Percentiles rank a stretch among this genome's conserved stretches.
Evolutionary conservation across 1,140 invertebrate genomes (phyloP).

Genomic region (Bombus vancouverensis): DNA sequence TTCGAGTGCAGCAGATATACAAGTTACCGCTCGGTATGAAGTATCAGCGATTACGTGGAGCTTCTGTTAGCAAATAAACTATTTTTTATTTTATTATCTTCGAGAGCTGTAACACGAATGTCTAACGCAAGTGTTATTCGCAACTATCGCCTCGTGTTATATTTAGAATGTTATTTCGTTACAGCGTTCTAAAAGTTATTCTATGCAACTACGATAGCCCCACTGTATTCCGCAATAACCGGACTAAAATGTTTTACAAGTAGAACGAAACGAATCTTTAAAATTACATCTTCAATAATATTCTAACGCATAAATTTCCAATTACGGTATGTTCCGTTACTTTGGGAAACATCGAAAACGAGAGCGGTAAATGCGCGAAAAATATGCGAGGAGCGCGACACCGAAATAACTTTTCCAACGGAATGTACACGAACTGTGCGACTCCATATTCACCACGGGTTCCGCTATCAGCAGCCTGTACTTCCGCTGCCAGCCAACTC

Average conservation of each 20-base stretch:
- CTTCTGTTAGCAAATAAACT: background rate
- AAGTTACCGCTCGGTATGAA: background rate
- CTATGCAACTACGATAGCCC: too few species aligned
- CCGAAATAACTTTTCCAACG: constrained; percentile 49
- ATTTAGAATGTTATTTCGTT: background rate
- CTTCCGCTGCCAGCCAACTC: constrained; percentile 64
- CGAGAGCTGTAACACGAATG: too few species aligned
- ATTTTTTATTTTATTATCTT: background rate
- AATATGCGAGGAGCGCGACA: background rate
- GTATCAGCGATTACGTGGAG: background rate
- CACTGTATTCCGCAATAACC: background rate
- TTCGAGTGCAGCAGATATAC: background rate
- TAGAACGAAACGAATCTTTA: background rate
- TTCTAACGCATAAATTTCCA: background rate
- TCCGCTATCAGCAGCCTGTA: constrained; percentile 70
- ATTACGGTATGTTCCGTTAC: background rate
- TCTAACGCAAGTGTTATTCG: too few species aligned
- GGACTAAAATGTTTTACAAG: background rate
- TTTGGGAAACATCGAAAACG: background rate
- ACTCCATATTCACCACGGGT: constrained; percentile 66
- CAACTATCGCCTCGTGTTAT: background rate
- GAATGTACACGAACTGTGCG: constrained; percentile 57
- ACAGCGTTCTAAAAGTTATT: background rate
- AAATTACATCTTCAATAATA: background rate
- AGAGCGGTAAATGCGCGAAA: background rate